Evolutionary conservation across 2,113 vertebrate species (phyloP), one percentile per base, ranked within the genome.

Genomic region (Trinectes maculatus): DNA sequence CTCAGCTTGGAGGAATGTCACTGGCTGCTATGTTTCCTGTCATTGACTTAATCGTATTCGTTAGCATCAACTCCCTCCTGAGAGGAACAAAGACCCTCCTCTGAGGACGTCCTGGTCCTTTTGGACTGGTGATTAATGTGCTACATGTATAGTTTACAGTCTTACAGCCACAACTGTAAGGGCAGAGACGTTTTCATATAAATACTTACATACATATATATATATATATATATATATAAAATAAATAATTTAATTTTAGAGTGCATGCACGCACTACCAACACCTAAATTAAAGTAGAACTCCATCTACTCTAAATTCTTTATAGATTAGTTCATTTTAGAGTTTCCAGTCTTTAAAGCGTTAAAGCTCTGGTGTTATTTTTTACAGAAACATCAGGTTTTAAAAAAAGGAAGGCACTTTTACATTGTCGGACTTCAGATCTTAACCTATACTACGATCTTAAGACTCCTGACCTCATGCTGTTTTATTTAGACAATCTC

Each of bases 1-100:
- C 87, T 87, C 83, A 88, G 84, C 79, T 56, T 15, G 4, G 67
- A 83, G 81, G 88, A 90, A 91, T 90, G 86, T 70, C 78, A 64
- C 61, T 61, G 64, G 77, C 44, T 67, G 85, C 76, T 86, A 85
- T 84, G 86, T 83, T 86, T 82, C 76, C 78, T 52, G 29, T 83
- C 79, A 81, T 18, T 80, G 79, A 86, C 82, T 88, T 82, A 64
- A 74, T 80, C 71, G 76, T 64, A 71, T 72, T 79, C 86, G 82
- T 83, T 82, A 87, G 78, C 75, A 82, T 54, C 68, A 79, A 85
- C 88, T 68, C 80, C 80, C 82, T 84, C 86, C 85, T 66, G 80
- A 79, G 85, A 87, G 68, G 83, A 87, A 89, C 72, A 89, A 81
- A 85, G 65, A 52, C 71, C 3, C 42, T 42, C 61, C 69, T 66